These are phyloP conservation scores for Habroteleia sp. DNA, from an alignment of 2,888 invertebrate species.

Conservation along the genomic window DNA sequence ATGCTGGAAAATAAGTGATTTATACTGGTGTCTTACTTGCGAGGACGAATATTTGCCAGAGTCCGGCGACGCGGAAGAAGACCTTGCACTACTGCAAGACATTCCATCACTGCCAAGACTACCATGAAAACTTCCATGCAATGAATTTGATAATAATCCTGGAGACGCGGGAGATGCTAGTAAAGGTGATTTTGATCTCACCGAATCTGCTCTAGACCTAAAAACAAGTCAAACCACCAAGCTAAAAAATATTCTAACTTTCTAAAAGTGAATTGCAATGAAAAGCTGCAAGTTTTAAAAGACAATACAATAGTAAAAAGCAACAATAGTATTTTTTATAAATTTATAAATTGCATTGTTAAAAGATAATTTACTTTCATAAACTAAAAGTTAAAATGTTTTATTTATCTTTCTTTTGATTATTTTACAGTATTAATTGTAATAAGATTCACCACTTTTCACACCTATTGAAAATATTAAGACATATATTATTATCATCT, in stretches of 20 bases:
- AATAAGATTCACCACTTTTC: too few relatives aligned
- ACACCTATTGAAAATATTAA: too few relatives aligned
- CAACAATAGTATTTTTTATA: too few relatives aligned
- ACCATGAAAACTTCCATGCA: conserved; percentile 79
- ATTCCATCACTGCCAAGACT: conserved; percentile 80
- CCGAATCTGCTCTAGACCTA: conserved; percentile 80
- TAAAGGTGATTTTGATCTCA: conserved; percentile 79
- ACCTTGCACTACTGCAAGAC: conserved; percentile 80
- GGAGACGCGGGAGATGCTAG: conserved; percentile 79
- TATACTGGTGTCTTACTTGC: too few relatives aligned
- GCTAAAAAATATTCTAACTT: conserved; percentile 12
- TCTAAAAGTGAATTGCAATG: conserved; percentile 17
- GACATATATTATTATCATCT: too few relatives aligned
- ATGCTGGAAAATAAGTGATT: too few relatives aligned
- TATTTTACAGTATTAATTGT: too few relatives aligned
- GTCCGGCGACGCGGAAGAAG: conserved; percentile 79
- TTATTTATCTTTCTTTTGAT: too few relatives aligned
- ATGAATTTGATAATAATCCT: conserved; percentile 75
- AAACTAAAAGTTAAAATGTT: too few relatives aligned
- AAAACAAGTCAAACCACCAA: conserved; percentile 46
- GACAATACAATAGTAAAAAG: too few relatives aligned
- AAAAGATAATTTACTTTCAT: too few relatives aligned
- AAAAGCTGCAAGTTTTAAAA: conserved; percentile 1
- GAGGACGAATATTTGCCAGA: conserved; percentile 78
- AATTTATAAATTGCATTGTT: too few relatives aligned